phyloP scores from a whole-genome alignment of 2,888 invertebrate species.

The Megaustenia siamemsis region DNA sequence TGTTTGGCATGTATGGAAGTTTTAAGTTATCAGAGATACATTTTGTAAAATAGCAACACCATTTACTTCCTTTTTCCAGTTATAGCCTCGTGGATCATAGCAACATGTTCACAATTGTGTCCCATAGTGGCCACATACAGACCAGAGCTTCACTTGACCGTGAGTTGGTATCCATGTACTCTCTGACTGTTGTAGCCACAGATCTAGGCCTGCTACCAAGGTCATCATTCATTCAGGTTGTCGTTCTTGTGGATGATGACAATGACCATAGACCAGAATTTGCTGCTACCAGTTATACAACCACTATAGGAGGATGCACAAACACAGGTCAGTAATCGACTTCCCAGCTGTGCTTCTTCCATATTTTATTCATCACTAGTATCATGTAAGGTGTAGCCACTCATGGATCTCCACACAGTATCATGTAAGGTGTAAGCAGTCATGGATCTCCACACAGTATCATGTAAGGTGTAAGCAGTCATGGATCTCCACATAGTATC shows the following conservation, averaged over 20 bases:
- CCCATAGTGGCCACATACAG: conserved; percentile 87
- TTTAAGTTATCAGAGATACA: no score
- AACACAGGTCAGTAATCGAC: conserved; percentile 68
- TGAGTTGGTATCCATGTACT: conserved; percentile 66
- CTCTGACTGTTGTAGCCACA: conserved; percentile 77
- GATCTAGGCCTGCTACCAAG: conserved; percentile 72
- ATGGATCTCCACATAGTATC: no score
- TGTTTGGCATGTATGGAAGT: no score
- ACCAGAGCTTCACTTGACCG: conserved; percentile 87
- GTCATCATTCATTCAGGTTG: conserved; percentile 84
- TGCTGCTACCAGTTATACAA: conserved; percentile 84
- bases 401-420: no score
- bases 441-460: no score
- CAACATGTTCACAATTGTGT: conserved; percentile 89
- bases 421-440: no score
- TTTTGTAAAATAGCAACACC: not conserved
- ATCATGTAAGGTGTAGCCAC: no score
- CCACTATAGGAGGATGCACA: conserved; percentile 91
- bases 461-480: no score
- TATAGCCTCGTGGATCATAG: conserved; percentile 89
- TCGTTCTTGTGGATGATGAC: conserved; percentile 85
- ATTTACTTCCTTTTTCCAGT: conserved; percentile 83
- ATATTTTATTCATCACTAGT: no score
- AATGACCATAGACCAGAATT: conserved; percentile 88
- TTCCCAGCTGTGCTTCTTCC: no score